Conservation (phyloP, 92 coral and sea anemone genomes). For the Zoanthus solanderi region DNA sequence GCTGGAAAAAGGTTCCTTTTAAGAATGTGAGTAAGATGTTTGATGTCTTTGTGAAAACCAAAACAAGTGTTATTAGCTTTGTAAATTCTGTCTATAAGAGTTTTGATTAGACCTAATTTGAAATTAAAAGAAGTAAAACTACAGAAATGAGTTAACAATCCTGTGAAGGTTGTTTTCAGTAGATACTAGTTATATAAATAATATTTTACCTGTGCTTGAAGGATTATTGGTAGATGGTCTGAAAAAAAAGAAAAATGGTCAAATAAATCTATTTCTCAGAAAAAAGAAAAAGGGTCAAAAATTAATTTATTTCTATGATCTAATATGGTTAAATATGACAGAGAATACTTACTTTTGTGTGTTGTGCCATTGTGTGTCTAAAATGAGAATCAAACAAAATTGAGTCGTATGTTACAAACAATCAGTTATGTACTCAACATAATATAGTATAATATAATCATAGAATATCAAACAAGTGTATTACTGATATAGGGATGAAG, state of each 20-base stretch:
- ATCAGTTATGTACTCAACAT: slow-evolving; percentile 37
- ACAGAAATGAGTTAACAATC: not conserved
- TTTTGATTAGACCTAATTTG: slow-evolving; percentile 15
- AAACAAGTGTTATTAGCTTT: slow-evolving; percentile 9
- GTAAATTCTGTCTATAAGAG: not conserved
- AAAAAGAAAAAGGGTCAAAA: slow-evolving; percentile 25
- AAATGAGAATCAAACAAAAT: slow-evolving; percentile 34
- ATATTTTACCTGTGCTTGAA: slow-evolving; percentile 24
- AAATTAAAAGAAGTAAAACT: not conserved
- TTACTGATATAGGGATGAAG: slow-evolving; percentile 23
- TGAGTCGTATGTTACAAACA: slow-evolving; percentile 32
- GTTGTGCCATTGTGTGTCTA: slow-evolving; percentile 39
- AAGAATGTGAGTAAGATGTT: slow-evolving; percentile 17
- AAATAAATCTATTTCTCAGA: not conserved
- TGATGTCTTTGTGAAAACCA: slow-evolving; percentile 7
- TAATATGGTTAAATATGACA: slow-evolving; percentile 23
- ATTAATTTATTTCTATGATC: slow-evolving; percentile 9
- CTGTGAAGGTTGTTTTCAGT: no score
- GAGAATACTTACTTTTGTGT: slow-evolving; percentile 26
- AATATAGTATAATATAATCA: slow-evolving; percentile 11
- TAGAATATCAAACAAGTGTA: slow-evolving; percentile 13
- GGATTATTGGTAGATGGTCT: slow-evolving; percentile 22
- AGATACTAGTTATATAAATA: not conserved
- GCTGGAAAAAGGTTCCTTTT: not conserved
- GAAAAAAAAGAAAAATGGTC: slow-evolving; percentile 21